Conservation (phyloP, 2,888 invertebrate genomes). For the Apamea crenata region DNA sequence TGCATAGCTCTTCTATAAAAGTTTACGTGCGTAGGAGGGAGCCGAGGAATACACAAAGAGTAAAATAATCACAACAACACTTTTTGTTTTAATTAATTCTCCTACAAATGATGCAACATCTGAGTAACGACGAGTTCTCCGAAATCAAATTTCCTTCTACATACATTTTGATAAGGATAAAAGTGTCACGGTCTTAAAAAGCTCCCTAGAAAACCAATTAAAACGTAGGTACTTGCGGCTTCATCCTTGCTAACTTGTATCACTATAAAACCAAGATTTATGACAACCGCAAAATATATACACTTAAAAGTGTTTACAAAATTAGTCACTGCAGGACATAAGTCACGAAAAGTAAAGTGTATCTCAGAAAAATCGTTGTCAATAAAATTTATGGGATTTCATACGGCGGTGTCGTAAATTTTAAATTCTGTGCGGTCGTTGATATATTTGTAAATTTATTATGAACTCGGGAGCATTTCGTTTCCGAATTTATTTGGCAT, state of each 20-base stretch:
- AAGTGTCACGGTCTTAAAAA: constrained; percentile 67
- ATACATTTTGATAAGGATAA: constrained; percentile 68
- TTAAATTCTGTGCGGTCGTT: constrained; percentile 62
- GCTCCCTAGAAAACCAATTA: constrained; percentile 73
- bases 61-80: constrained; percentile 26
- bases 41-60: constrained; percentile 21
- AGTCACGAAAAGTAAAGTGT: constrained; percentile 42
- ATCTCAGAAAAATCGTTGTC: constrained; percentile 61
- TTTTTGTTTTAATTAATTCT: constrained; percentile 48
- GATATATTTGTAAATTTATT: constrained; percentile 69
- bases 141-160: constrained; percentile 63
- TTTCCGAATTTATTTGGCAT: constrained; percentile 72
- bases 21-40: constrained; percentile 1
- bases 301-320: constrained; percentile 58
- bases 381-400: constrained; percentile 68
- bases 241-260: constrained; percentile 51
- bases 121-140: constrained; percentile 49
- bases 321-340: constrained; percentile 70
- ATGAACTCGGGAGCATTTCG: constrained; percentile 65
- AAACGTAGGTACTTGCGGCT: constrained; percentile 58
- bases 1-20: not conserved
- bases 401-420: constrained; percentile 67
- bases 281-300: constrained; percentile 69
- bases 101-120: constrained; percentile 24
- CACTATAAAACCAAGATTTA: constrained; percentile 75